Conservation (phyloP, 2,888 invertebrate species). For the Epinotia bilunana region DNA sequence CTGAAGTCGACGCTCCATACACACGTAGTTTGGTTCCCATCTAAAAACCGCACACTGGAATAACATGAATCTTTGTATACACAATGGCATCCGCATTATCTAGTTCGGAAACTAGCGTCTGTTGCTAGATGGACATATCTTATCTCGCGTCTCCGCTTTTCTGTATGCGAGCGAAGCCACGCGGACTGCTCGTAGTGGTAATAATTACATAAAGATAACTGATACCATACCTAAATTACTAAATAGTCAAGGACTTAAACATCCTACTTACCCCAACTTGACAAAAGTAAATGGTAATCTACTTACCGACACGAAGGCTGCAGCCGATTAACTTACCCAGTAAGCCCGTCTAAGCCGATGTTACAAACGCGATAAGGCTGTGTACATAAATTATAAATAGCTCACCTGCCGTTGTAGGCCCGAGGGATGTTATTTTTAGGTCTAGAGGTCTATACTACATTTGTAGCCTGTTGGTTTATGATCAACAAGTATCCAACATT, state of each 20-base stretch:
- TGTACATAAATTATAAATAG: constrained; percentile 20
- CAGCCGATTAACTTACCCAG: constrained; percentile 11
- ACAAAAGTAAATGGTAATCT: not conserved
- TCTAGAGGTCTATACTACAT: not conserved
- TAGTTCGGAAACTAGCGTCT: too few species aligned
- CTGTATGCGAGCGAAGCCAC: too few species aligned
- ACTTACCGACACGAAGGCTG: not conserved
- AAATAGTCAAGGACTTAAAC: not conserved
- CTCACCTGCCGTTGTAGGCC: constrained; percentile 6
- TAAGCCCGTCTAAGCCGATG: constrained; percentile 11
- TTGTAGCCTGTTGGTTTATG: not conserved
- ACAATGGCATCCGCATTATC: too few species aligned
- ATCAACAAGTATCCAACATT: not conserved
- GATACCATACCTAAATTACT: too few species aligned
- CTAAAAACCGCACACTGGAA: too few species aligned
- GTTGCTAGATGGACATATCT: too few species aligned
- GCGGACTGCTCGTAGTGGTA: too few species aligned
- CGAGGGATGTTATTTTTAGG: constrained; percentile 5
- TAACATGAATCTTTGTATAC: too few species aligned
- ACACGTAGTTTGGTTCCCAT: too few species aligned
- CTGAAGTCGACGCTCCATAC: too few species aligned
- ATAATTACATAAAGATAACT: too few species aligned
- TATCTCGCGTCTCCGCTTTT: too few species aligned
- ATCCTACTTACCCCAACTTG: not conserved
- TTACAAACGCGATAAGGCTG: constrained; percentile 22